phyloP scores from a whole-genome alignment of 1,140 invertebrate species.

The Zaprionus nigranus region DNA sequence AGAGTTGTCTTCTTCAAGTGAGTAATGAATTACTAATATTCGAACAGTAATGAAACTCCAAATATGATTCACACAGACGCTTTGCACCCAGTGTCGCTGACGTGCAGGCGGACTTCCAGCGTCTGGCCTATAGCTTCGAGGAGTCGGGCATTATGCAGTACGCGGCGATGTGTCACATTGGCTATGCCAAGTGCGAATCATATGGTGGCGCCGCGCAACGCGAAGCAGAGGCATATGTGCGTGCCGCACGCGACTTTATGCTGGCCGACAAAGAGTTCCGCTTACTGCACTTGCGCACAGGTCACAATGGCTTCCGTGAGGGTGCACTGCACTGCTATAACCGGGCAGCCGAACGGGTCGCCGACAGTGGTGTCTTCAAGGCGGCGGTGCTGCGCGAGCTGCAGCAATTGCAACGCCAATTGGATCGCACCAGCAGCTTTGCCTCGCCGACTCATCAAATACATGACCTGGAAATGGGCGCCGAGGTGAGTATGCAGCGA shows the following conservation, averaged over 20 bases:
- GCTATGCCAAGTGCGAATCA: conserved; percentile 78
- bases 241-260: conserved; percentile 68
- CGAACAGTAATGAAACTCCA: background rate
- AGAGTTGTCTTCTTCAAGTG: conserved; percentile 82
- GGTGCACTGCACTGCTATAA: conserved; percentile 77
- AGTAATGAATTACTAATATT: conserved; percentile 37
- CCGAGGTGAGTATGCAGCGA: conserved; percentile 55
- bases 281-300: conserved; percentile 55
- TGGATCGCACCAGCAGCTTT: conserved; percentile 77
- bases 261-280: conserved; percentile 59
- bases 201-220: conserved; percentile 58
- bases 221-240: conserved; percentile 75
- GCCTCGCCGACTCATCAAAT: conserved; percentile 78
- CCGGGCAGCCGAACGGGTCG: conserved; percentile 63
- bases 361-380: conserved; percentile 74
- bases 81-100: conserved; percentile 78
- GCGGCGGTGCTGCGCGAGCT: conserved; percentile 79
- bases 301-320: conserved; percentile 60
- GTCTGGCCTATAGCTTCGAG: conserved; percentile 75
- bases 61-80: conserved; percentile 49
- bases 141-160: conserved; percentile 78
- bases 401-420: conserved; percentile 54
- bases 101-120: conserved; percentile 75
- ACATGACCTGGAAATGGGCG: conserved; percentile 70
- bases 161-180: conserved; percentile 81